Base-by-base conservation (phyloP, 2,113 vertebrate genomes). In the Pseudopipra pipra region DNA sequence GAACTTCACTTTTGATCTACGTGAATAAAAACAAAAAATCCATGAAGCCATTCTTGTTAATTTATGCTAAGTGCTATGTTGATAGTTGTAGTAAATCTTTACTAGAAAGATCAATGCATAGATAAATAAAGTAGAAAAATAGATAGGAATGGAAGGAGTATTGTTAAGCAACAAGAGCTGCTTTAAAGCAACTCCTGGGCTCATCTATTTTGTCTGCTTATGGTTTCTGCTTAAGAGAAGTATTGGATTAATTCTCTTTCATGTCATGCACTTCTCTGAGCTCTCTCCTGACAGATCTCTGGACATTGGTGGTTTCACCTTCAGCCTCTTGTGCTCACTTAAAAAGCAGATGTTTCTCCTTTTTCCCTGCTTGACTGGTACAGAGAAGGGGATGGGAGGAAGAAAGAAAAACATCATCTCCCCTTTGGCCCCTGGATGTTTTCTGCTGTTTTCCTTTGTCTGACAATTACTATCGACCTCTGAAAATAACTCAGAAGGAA, bases 31-130 rank as follows among this genome's bases (percentile, higher is more conserved):
- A 0, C 25, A 79, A 92, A 78, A 83, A 92, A 92, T 95, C 90
- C 76, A 91, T 81, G 44, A 79, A 95, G n/a, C 65, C 43, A 35
- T 93, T 89, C 78, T 91, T 78, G 46, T 91, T 95, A 96, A 94
- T 92, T 90, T 94, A 93, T 94, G 73, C 14, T 89, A 91, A 94
- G 72, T 93, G 66, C 67, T 92, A n/a, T 65, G 59, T 65, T 94
- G 81, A 94, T 87, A 90, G 89, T 41, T 89, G 87, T 43, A 90
- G 78, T 89, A 95, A 91, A 94, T 96, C 96, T 89, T 89, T 88
- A 51, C 87, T 74, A 0, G 0, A 67, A 81, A 93, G 85, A 90
- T 94, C 95, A 83, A 77, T 87, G 71, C 33, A 59, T 37, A 87
- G 74, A 93, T 90, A 77, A 92, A 93, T 67, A 88, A 89, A 66